Evolutionary conservation across 2,797 vertebrate genomes (phyloP), one percentile per base, ranked within the genome.

Genomic region (Manis javanica): DNA sequence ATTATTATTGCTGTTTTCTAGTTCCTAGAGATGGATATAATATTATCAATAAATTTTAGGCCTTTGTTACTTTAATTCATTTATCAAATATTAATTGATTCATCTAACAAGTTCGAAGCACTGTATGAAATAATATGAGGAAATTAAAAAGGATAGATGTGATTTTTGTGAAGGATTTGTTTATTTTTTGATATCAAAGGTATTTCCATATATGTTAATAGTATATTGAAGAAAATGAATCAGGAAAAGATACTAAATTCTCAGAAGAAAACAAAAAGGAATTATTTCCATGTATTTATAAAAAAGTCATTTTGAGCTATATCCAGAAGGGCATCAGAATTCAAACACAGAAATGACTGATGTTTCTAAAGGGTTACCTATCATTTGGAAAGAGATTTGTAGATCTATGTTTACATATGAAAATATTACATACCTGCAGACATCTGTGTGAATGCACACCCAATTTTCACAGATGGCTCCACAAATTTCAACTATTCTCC

Each of bases 81-180:
- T 91, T 81, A 87, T 71, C 16, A 82, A 61, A 59, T 64, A 66
- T 64, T 26, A 31, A 90, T 92, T 87, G 31, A 79, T 79, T 75
- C 31, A 53, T 29, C 29, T 64, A 39, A 24, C 39, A 79, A 37
- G 18, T 83, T 89, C 31, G 90, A 92, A 39, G 15, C 37, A 68
- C 10, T 87, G 34, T 3, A 75, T 18, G 14, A 46, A 84, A 71
- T 19, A 84, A 14, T 75, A 23, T 42, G 23, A 85, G 10, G 19
- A 88, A 37, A 34, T 31, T 13, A 69, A 72, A 94, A 39, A 23
- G 12, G 13, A 90, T 26, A 74, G 69, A 77, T 59, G 34, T 46
- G 34, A 64, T 29, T 90, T 87, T 74, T 37, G 24, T 55, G 55
- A 42, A 46, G 31, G 0, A 34, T 37, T 4, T 66, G 4, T 49